Conservation (phyloP, 92 coral and sea anemone species). For the Epizoanthus ramosus region DNA sequence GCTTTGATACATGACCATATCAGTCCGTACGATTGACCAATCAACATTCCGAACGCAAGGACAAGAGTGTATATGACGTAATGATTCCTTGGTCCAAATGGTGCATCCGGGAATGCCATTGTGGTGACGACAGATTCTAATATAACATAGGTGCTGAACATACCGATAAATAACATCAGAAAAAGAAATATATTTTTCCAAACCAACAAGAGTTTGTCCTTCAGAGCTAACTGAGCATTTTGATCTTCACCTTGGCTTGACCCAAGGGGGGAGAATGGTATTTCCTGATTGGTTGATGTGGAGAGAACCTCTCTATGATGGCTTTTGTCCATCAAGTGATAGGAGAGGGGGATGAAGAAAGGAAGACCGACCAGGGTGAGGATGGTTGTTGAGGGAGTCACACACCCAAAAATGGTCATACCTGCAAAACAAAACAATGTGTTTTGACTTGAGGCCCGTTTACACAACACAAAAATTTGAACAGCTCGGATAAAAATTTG, state of each 20-base stretch:
- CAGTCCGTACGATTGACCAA: conserved; percentile 59
- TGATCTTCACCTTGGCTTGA: conserved; percentile 2
- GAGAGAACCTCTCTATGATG: background rate
- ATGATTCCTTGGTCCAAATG: conserved; percentile 64
- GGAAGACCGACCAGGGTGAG: conserved; percentile 55
- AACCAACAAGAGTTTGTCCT: conserved; percentile 45
- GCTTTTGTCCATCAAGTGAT: conserved; percentile 44
- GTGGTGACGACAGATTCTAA: conserved; percentile 72
- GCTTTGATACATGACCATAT: conserved; percentile 10
- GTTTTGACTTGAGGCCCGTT: too few species aligned
- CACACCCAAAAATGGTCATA: conserved; percentile 63
- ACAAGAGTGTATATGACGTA: conserved; percentile 31
- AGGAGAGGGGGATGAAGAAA: conserved; percentile 30
- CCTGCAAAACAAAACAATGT: conserved; percentile 15
- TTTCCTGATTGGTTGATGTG: background rate
- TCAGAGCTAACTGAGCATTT: conserved; percentile 21
- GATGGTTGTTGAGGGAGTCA: conserved; percentile 61
- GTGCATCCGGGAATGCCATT: conserved; percentile 55
- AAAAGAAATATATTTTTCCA: conserved; percentile 34
- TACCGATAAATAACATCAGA: conserved; percentile 49
- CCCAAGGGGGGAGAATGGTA: conserved; percentile 36
- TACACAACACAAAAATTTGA: too few species aligned
- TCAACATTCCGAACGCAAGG: conserved; percentile 56
- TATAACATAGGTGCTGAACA: conserved; percentile 53
- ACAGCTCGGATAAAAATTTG: too few species aligned